Conservation (phyloP, 2,797 vertebrate species). For the Acipenser ruthenus region DNA sequence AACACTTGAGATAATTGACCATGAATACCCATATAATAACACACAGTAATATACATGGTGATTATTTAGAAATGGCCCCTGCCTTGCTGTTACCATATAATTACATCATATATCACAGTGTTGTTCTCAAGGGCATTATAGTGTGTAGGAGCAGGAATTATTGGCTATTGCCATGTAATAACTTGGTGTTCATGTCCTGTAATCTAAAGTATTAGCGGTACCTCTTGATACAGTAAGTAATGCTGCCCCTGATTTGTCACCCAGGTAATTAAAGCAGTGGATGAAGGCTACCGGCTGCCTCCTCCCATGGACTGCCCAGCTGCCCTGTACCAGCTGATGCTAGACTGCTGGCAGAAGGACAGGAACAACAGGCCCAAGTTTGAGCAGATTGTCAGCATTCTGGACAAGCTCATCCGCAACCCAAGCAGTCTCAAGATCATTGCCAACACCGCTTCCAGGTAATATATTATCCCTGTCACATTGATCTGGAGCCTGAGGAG, state of each 20-base stretch:
- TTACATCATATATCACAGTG: too few relatives aligned
- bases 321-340: conserved; percentile 94
- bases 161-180: too few relatives aligned
- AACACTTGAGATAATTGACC: too few relatives aligned
- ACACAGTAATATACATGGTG: too few relatives aligned
- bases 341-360: conserved; percentile 98
- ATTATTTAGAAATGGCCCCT: too few relatives aligned
- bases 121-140: too few relatives aligned
- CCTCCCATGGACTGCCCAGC: conserved; percentile 98
- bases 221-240: too few relatives aligned
- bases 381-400: conserved; percentile 95
- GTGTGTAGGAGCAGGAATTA: too few relatives aligned
- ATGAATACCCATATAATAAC: too few relatives aligned
- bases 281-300: conserved; percentile 92
- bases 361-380: conserved; percentile 96
- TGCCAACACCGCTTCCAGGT: conserved; percentile 89
- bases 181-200: too few relatives aligned
- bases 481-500: background rate
- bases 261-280: conserved; percentile 96
- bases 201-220: too few relatives aligned
- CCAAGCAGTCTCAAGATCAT: conserved; percentile 91
- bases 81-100: too few relatives aligned
- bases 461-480: conserved; percentile 26
- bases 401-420: conserved; percentile 96
- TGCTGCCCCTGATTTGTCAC: background rate